Percentiles rank a stretch among this genome's conserved stretches.
Conservation (phyloP, 2,113 vertebrate genomes). For the Narcine bancroftii region DNA sequence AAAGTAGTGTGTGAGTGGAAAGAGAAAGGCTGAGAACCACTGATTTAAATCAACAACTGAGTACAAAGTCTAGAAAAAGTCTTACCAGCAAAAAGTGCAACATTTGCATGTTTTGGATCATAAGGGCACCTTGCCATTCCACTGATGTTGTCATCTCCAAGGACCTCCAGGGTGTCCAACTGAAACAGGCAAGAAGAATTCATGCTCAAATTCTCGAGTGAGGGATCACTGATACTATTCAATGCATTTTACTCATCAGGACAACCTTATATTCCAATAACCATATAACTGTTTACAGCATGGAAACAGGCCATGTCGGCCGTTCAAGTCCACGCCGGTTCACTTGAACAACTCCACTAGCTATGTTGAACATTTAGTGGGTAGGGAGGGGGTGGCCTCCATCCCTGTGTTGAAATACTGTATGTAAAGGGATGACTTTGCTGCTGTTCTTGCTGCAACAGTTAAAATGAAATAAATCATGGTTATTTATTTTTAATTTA, state of each 20-base stretch:
- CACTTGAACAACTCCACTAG: no score
- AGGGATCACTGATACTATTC: not conserved
- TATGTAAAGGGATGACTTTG: not conserved
- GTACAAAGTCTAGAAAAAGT: not conserved
- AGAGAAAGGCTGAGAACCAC: no score
- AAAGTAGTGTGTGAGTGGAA: no score
- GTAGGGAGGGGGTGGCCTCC: no score
- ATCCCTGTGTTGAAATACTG: not conserved
- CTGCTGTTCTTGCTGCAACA: not conserved
- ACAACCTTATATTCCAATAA: no score
- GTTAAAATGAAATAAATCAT: not conserved
- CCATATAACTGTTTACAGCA: no score
- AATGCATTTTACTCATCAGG: not conserved
- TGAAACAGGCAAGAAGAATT: slow-evolving; percentile 50
- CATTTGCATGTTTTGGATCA: slow-evolving; percentile 92
- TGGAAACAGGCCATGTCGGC: no score
- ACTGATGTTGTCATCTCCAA: slow-evolving; percentile 83
- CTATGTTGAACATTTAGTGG: no score
- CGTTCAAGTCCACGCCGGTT: no score
- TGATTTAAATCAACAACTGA: not conserved
- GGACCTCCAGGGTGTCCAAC: slow-evolving; percentile 82
- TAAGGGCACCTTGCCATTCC: slow-evolving; percentile 98
- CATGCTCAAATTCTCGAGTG: not conserved
- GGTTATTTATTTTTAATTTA: no score
- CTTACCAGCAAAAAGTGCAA: slow-evolving; percentile 91